Evolutionary conservation across 2,113 vertebrate genomes (phyloP), one percentile per base, ranked within the genome.

Genomic region (Condylura cristata): DNA sequence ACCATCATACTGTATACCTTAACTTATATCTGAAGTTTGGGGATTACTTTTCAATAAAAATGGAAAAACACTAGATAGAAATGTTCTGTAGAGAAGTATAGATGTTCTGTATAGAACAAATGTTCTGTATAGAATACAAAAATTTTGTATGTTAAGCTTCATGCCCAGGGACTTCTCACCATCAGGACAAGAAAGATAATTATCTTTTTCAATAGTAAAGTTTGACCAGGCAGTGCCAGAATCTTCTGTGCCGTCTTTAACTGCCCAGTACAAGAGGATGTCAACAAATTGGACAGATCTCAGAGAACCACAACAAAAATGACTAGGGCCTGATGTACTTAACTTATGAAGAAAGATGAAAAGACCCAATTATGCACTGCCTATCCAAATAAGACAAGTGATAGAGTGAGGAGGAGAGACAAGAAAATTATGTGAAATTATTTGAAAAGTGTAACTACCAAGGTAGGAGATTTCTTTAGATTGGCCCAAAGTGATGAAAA

Each of bases 291-390:
- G 86, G 91, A 94, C 63, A 93, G 95, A 90, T 91, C 91, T 95
- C 87, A 86, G 86, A 89, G 75, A 95, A 95, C 44, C 83, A 83
- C 71, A 92, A 78, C 83, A 95, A 91, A 93, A 96, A 79, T 96
- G 76, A 89, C 92, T 79, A 96, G 82, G 71, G 84, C 60, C 58
- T 89, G 60, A 34, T 71, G 89, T 56, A 86, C 91, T 39, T 95
- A 81, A 93, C 90, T 96, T 92, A 92, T 26, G 87, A 95, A 61
- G 74, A 90, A 81, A 93, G 93, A 94, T 88, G 84, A 85, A 93
- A 93, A 94, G 93, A 96, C 94, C 58, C 60, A 78, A 87, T 95
- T 96, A 88, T 46, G n/a, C 78, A 41, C 89, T 91, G 82, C 93
- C 94, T 91, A 87, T 80, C 80, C 79, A 96, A 94, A 95, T 61